These are phyloP conservation scores for Sebastes goodei DNA, from an alignment of 2,797 vertebrate genomes.

Conservation along the genomic window DNA sequence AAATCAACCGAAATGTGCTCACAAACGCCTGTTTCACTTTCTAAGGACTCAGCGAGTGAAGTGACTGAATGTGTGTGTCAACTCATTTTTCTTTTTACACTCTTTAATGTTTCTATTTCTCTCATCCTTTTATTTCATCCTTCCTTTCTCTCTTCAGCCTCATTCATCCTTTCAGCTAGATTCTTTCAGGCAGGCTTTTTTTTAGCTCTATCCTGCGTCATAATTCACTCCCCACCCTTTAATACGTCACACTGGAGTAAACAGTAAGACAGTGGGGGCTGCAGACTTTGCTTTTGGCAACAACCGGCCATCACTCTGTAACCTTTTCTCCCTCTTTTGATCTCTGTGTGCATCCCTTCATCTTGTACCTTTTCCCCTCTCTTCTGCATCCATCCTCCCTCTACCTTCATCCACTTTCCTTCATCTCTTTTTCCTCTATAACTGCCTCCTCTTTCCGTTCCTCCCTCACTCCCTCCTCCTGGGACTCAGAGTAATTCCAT, in stretches of 20 bases:
- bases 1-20: background rate
- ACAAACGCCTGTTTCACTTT: background rate
- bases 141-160: constrained; percentile 12
- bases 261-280: constrained; percentile 31
- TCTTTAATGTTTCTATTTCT: constrained; percentile 25
- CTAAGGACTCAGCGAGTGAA: background rate
- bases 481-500: constrained; percentile 79
- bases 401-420: constrained; percentile 35
- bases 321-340: constrained; percentile 15
- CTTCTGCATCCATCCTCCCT: constrained; percentile 27
- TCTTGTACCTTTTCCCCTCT: constrained; percentile 1
- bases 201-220: constrained; percentile 53
- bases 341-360: constrained; percentile 22
- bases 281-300: constrained; percentile 49
- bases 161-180: constrained; percentile 41
- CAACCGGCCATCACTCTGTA: constrained; percentile 25
- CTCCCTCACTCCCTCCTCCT: constrained; percentile 46
- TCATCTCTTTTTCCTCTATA: constrained; percentile 31
- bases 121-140: constrained; percentile 25
- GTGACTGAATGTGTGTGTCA: background rate
- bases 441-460: constrained; percentile 38
- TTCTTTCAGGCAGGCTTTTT: constrained; percentile 47
- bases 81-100: constrained; percentile 19
- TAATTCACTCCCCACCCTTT: constrained; percentile 49
- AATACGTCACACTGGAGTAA: constrained; percentile 62